Base-by-base conservation (phyloP, 2,797 vertebrate genomes). In the Tauraco hartlaubi region DNA sequence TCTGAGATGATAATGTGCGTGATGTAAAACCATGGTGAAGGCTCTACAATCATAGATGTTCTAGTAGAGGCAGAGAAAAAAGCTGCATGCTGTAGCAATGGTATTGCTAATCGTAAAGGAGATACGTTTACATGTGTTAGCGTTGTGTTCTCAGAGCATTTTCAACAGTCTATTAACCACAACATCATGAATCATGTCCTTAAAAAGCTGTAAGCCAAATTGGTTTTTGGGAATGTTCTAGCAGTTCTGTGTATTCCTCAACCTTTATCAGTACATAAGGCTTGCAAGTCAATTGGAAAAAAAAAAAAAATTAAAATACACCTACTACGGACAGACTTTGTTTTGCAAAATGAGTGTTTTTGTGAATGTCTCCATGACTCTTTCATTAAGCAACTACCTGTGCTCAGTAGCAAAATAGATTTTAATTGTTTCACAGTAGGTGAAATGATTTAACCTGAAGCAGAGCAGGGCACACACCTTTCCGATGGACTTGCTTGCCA, bases 371-470 rank as follows among this genome's bases (percentile, higher is more conserved):
- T 93, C 61, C 49, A 31, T 83, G 84, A 96, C 94, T 69, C 87
- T 96, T 97, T 95, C 92, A 96, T 97, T 92, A 95, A 95, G 79
- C 73, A 92, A 64, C 93, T 96, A 43, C 59, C 94, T 97, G 85
- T 96, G 92, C 87, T 96, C 91, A 94, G 29, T 78, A 95, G 91
- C 44, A 46, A 97, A 94, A 96, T 89, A 79, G 85, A 93, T 95
- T 97, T 95, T 97, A 97, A 97, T 95, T 97, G 81, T 88, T 90
- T 97, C 94, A 61, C 93, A 97, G 94, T 90, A 94, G 87, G 96
- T 83, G 69, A 96, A 96, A 92, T 94, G 59, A 95, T 96, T 98
- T 97, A 93, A 97, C 90, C 94, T 44, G 23, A 95, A 94, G 91
- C 90, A 92, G 80, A 82, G 44, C 48, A 92, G 97, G 80, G 80